Evolutionary conservation across 2,113 vertebrate species (phyloP).

Genomic region (Sisor rabdophorus): DNA sequence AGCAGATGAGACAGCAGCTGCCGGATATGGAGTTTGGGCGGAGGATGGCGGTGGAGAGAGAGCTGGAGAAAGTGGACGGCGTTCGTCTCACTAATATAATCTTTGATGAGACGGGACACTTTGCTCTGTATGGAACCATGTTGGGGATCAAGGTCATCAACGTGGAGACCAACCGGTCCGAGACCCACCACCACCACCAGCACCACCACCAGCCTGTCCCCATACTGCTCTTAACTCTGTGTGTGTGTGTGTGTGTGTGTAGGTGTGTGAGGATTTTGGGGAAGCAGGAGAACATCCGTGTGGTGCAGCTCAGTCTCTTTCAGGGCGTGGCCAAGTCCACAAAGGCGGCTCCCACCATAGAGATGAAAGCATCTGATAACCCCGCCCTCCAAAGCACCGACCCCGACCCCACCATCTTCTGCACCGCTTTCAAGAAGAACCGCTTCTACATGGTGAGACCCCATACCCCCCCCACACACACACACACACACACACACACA

Average conservation of each 20-base stretch:
- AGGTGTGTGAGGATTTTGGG: conserved; percentile 96
- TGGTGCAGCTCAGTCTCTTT: conserved; percentile 87
- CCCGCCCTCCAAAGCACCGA: conserved; percentile 84
- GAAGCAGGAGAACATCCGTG: conserved; percentile 95
- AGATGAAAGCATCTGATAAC: conserved; percentile 98
- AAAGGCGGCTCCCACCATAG: conserved; percentile 84
- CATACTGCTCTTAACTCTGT: neutral
- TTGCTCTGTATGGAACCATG: conserved; percentile 97
- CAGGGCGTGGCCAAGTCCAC: conserved; percentile 87
- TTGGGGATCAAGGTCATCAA: conserved; percentile 98
- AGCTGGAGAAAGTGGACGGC: conserved; percentile 93
- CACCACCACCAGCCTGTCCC: fast-evolving
- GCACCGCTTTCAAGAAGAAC: conserved; percentile 96
- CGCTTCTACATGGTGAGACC: conserved; percentile 91
- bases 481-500: neutral
- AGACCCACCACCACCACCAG: neutral
- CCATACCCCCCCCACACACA: too few relatives aligned
- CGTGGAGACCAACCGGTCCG: conserved; percentile 92
- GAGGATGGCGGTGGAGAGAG: conserved; percentile 93
- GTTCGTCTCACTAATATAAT: conserved; percentile 90
- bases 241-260: neutral
- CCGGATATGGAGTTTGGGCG: conserved; percentile 98
- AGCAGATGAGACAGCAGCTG: conserved; percentile 97
- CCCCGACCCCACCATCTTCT: conserved; percentile 90
- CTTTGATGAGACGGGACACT: conserved; percentile 98